phyloP scores from a whole-genome alignment of 2,113 vertebrate genomes.

The Brevimyrus niger region DNA sequence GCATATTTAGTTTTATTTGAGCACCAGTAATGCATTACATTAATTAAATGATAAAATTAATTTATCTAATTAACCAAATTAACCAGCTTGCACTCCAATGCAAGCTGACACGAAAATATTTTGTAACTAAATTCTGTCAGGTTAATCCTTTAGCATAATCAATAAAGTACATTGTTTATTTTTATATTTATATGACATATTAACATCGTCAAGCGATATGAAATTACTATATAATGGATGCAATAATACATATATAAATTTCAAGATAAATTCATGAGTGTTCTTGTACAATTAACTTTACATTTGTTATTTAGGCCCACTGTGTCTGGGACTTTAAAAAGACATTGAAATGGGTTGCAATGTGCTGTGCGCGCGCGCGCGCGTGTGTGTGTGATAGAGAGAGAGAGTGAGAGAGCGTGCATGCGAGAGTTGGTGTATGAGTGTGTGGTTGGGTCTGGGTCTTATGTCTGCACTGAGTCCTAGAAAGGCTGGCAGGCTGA shows the following conservation, averaged over 20 bases:
- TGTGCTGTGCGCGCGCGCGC: neutral
- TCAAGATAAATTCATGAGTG: neutral
- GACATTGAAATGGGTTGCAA: neutral
- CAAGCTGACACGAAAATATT: neutral
- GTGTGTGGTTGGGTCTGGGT: neutral
- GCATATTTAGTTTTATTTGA: conserved; percentile 2
- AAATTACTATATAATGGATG: neutral
- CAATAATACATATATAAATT: neutral
- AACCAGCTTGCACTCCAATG: neutral
- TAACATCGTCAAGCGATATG: neutral
- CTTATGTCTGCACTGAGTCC: neutral
- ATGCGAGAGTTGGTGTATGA: neutral
- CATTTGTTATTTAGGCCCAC: neutral
- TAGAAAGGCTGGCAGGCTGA: conserved; percentile 42
- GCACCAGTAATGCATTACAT: neutral
- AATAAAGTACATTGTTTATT: neutral
- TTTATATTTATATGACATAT: neutral
- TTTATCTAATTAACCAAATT: neutral
- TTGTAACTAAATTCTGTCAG: neutral
- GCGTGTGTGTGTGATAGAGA: neutral
- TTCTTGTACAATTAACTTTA: neutral
- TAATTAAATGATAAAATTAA: conserved; percentile 2
- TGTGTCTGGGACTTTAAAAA: neutral
- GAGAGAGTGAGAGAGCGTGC: neutral
- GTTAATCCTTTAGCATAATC: neutral